Base-by-base conservation (phyloP, 2,113 vertebrate species). In the Tragelaphus buxtoni region DNA sequence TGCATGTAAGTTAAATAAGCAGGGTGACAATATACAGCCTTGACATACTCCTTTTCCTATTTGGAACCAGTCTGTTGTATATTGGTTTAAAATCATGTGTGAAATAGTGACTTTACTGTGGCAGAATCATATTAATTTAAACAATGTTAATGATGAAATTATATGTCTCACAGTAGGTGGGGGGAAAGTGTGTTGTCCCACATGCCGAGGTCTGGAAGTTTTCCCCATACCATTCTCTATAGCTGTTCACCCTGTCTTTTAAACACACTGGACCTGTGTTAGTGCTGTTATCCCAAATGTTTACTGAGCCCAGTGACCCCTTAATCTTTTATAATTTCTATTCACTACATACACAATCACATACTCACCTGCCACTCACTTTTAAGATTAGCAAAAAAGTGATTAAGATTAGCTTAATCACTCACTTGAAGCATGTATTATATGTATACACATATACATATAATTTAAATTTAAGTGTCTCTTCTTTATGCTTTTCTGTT, bases 401-500 rank as follows among this genome's bases (percentile, higher is more conserved):
- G 26, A 13, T 45, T 39, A 76, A 88, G 20, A n/a, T 49, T 3
- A 51, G 53, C 18, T 88, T 69, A 17, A 11, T 69, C 30, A 35
- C 30, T 91, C 10, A 24, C 28, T 58, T 91, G 9, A 94, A 76
- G 42, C 49, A 22, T n/a, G 3, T 51, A 77, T 4, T 83, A 24
- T 17, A 10, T 47, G 61, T 69, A 69, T 69, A 35, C 9, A 69
- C n/a, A 69, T 22, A 5, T 35, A 5, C 18, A 9, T 65, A 69
- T 10, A 69, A 69, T 69, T 69, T 69, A 56, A 79, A 76, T 82
- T 85, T 92, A 94, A 95, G 22, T 80, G 47, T 89, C 56, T 17
- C 0, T 74, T 97, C 91, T 87, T 16, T 96, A 96, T 96, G 72
- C 10, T 30, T 24, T 97, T 94, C 45, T 55, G 6, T 32, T 88